A percentile compares a stretch with the other conserved stretches of the same genome.
phyloP scores from a whole-genome alignment of 2,888 invertebrate species.

The Rosalia funebris region DNA sequence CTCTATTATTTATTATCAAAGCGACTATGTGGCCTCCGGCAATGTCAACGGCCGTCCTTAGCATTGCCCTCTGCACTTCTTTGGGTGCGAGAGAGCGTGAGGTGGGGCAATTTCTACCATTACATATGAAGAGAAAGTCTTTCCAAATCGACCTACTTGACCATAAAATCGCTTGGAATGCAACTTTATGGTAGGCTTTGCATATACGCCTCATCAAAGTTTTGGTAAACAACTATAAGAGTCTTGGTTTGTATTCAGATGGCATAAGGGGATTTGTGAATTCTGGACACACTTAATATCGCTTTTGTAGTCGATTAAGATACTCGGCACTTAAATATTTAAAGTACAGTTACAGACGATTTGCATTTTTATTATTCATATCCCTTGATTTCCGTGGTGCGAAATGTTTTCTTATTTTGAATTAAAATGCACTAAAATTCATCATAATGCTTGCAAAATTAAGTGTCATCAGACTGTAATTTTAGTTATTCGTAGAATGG shows the following conservation, averaged over 20 bases:
- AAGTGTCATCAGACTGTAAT: no score
- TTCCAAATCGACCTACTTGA: conserved; percentile 54
- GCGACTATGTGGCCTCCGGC: conserved; percentile 41
- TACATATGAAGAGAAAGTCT: conserved; percentile 55
- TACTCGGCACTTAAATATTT: no score
- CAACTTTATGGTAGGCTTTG: not conserved
- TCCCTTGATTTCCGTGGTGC: no score
- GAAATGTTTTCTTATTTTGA: no score
- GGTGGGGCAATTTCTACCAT: conserved; percentile 36
- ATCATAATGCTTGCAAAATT: no score
- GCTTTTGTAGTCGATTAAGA: no score
- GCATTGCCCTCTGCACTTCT: conserved; percentile 23
- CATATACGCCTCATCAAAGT: not conserved
- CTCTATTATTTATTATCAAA: not conserved
- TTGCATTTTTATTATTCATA: no score
- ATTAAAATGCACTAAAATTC: no score
- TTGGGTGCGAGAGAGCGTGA: not conserved
- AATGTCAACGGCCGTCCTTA: conserved; percentile 57
- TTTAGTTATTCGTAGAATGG: no score
- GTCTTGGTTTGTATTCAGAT: not conserved
- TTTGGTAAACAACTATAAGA: not conserved
- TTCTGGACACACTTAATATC: not conserved
- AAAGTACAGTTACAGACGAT: no score
- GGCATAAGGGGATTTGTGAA: not conserved
- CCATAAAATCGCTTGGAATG: conserved; percentile 42